phyloP scores from a whole-genome alignment of 2,888 invertebrate species.

The Osmoderma eremita region DNA sequence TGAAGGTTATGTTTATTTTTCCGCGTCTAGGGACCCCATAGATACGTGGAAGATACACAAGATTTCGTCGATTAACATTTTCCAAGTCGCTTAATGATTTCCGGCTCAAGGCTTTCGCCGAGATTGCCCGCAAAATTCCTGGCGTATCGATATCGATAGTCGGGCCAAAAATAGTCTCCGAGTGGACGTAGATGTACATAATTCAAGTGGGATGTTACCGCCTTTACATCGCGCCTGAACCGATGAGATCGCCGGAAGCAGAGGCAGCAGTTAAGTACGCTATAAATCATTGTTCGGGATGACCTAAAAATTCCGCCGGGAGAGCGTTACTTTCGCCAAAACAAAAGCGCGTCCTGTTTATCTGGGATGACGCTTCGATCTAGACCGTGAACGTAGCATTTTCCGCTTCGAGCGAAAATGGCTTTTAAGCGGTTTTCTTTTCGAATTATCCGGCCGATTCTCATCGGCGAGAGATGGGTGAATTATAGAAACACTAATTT shows the following conservation, averaged over 20 bases:
- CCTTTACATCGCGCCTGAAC: conserved; percentile 24
- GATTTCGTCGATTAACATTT: too few relatives aligned
- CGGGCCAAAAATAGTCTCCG: conserved; percentile 20
- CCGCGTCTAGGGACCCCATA: too few relatives aligned
- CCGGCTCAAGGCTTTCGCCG: too few relatives aligned
- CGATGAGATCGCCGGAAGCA: conserved; percentile 35
- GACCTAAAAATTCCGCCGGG: conserved; percentile 34
- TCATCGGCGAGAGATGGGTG: neutral
- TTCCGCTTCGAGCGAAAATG: neutral
- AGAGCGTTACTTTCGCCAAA: conserved; percentile 24
- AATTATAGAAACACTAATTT: conserved; percentile 3
- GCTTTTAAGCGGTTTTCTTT: conserved; percentile 16
- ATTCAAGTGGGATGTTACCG: conserved; percentile 27
- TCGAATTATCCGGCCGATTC: neutral
- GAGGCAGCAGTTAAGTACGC: conserved; percentile 37
- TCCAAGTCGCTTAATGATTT: too few relatives aligned
- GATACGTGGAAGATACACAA: too few relatives aligned
- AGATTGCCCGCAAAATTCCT: too few relatives aligned
- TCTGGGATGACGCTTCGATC: conserved; percentile 21
- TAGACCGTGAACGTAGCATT: conserved; percentile 12
- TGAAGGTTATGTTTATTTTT: conserved; percentile 20
- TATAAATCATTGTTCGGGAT: conserved; percentile 40
- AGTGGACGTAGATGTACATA: conserved; percentile 16
- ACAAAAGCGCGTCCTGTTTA: conserved; percentile 27
- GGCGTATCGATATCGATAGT: neutral